phyloP scores from a whole-genome alignment of 2,888 invertebrate genomes.

The Acrocyrtus sp. region DNA sequence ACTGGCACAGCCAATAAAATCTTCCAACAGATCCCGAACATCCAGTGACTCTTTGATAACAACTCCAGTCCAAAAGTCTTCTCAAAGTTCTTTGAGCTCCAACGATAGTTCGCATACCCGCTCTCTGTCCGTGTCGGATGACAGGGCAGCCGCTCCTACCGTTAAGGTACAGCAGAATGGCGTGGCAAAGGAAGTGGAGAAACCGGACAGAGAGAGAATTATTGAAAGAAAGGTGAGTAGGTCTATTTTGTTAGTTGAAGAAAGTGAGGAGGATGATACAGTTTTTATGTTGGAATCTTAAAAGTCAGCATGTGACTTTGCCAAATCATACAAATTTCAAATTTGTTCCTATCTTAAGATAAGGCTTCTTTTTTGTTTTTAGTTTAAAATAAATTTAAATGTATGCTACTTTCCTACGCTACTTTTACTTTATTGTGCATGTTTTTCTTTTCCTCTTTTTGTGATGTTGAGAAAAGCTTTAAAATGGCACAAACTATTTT shows the following conservation, averaged over 20 bases:
- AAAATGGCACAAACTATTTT: no score
- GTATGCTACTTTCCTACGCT: no score
- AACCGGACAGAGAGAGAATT: no score
- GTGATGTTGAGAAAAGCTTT: background rate
- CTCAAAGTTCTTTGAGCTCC: background rate
- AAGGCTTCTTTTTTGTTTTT: conserved; percentile 4
- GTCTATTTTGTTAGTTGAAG: no score
- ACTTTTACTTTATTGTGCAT: background rate
- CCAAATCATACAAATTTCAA: no score
- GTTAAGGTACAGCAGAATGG: background rate
- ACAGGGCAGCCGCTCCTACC: background rate
- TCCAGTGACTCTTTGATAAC: conserved; percentile 58
- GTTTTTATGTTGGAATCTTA: no score
- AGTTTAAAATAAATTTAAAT: background rate
- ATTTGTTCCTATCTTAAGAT: no score
- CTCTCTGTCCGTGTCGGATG: conserved; percentile 16
- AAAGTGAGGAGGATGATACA: conserved; percentile 14
- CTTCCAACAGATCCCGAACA: conserved; percentile 51
- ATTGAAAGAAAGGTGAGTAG: conserved; percentile 10
- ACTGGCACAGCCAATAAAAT: background rate
- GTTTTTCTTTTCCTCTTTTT: background rate
- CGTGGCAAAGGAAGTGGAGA: background rate
- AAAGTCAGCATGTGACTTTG: no score
- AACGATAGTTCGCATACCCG: background rate
- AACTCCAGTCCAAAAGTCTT: conserved; percentile 27